These are phyloP conservation scores for Phyllopteryx taeniolatus DNA, from an alignment of 2,113 vertebrate genomes.

Conservation along the genomic window DNA sequence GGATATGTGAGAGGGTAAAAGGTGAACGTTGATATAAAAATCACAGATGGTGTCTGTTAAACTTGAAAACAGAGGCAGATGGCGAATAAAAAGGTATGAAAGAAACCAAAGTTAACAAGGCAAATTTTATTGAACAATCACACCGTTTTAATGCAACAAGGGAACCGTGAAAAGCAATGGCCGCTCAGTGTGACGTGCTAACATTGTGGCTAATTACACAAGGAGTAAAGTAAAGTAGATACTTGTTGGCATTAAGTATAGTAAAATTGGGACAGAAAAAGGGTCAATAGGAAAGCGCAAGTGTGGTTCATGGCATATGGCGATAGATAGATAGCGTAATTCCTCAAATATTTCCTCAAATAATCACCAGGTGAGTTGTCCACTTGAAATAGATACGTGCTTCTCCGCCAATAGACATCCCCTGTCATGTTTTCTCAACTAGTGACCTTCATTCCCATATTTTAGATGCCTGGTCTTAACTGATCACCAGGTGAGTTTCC, in stretches of 20 bases:
- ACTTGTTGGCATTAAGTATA: neutral
- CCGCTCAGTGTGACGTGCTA: conserved; percentile 13
- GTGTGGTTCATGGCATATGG: neutral
- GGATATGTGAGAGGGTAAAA: neutral
- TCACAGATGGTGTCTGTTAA: conserved; percentile 21
- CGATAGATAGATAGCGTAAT: neutral
- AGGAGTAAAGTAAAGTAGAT: neutral
- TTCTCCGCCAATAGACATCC: neutral
- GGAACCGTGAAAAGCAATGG: conserved; percentile 22
- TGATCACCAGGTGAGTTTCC: neutral
- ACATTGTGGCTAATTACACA: conserved; percentile 24
- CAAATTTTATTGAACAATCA: conserved; percentile 31
- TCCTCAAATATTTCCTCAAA: no score
- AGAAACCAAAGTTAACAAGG: conserved; percentile 23
- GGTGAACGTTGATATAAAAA: conserved; percentile 7
- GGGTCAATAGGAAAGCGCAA: neutral
- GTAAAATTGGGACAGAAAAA: neutral
- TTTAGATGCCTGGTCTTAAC: neutral
- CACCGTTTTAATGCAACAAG: conserved; percentile 26
- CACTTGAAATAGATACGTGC: neutral
- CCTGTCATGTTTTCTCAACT: neutral
- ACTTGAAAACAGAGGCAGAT: conserved; percentile 17
- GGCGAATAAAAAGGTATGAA: conserved; percentile 20
- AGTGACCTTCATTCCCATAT: neutral
- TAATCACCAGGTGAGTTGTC: neutral